A percentile compares a stretch with the other conserved stretches of the same genome.
These are phyloP conservation scores for Zosterops japonicus DNA, from an alignment of 2,113 vertebrate species.

Conservation along the genomic window DNA sequence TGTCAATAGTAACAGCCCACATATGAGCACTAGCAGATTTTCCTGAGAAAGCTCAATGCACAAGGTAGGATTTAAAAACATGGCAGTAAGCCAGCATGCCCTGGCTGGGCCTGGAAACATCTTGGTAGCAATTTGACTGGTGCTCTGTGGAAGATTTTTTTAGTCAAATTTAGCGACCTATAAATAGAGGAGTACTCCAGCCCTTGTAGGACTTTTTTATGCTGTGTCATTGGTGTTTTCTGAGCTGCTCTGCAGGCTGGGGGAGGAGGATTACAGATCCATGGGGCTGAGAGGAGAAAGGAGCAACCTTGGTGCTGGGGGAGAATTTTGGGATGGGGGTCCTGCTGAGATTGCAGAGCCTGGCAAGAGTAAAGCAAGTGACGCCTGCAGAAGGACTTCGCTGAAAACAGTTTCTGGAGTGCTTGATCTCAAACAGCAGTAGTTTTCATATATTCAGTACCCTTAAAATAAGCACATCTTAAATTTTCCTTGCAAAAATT, in stretches of 20 bases:
- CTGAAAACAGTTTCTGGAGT: background rate
- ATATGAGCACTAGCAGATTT: background rate
- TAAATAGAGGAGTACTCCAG: constrained; percentile 51
- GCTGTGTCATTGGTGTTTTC: constrained; percentile 53
- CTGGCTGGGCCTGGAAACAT: constrained; percentile 22
- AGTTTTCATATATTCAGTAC: background rate
- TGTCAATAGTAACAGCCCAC: constrained; percentile 20
- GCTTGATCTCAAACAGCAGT: background rate
- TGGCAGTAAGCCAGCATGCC: constrained; percentile 5
- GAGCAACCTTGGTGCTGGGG: background rate
- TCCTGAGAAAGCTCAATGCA: background rate
- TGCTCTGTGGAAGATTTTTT: constrained; percentile 16
- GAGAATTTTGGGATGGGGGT: background rate
- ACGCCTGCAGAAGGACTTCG: background rate
- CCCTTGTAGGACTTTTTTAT: constrained; percentile 17
- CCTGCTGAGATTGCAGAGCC: background rate
- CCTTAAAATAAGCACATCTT: background rate
- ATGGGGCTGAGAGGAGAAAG: background rate
- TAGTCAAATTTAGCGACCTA: constrained; percentile 23
- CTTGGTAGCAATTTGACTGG: constrained; percentile 53
- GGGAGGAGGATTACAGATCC: background rate
- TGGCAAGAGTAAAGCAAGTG: background rate
- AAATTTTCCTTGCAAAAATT: background rate
- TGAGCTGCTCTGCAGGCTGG: background rate
- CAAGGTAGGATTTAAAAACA: constrained; percentile 12